phyloP scores from a whole-genome alignment of 2,113 vertebrate genomes.

The Siniperca chuatsi region DNA sequence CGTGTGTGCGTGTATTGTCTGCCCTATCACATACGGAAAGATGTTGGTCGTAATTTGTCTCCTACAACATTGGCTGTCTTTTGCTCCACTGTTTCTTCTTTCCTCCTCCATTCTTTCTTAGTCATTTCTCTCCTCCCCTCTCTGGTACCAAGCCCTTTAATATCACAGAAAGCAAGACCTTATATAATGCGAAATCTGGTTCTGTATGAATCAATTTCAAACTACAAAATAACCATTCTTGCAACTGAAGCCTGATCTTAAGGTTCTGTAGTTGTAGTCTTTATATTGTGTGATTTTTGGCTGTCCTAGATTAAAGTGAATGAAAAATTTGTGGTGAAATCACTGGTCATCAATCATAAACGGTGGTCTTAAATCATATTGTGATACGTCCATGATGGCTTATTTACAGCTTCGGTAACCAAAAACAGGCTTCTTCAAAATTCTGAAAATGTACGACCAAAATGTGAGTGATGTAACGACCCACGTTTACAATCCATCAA shows the following conservation, averaged over 20 bases:
- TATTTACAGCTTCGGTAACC: background rate
- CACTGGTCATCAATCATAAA: background rate
- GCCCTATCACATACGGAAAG: conserved; percentile 37
- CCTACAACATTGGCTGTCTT: conserved; percentile 29
- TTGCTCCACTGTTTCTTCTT: conserved; percentile 28
- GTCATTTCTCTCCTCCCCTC: conserved; percentile 19
- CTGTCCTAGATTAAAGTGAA: background rate
- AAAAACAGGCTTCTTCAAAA: background rate
- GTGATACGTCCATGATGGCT: too few relatives aligned
- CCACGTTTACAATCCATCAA: background rate
- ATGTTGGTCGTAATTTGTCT: conserved; percentile 51
- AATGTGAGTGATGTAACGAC: background rate
- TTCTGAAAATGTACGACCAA: background rate
- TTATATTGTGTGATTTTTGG: background rate
- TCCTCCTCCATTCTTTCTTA: conserved; percentile 23
- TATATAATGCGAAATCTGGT: background rate
- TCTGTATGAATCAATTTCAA: conserved; percentile 21
- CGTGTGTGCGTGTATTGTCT: conserved; percentile 35
- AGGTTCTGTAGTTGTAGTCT: background rate
- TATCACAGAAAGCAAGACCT: conserved; percentile 3
- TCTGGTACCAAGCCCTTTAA: conserved; percentile 4
- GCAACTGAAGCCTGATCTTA: background rate
- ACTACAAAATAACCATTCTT: background rate
- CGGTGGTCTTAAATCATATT: background rate
- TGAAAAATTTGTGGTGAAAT: background rate